Evolutionary conservation across 1,140 invertebrate genomes (phyloP), one percentile per base, ranked within the genome.

Genomic region (Pogonomyrmex barbatus): DNA sequence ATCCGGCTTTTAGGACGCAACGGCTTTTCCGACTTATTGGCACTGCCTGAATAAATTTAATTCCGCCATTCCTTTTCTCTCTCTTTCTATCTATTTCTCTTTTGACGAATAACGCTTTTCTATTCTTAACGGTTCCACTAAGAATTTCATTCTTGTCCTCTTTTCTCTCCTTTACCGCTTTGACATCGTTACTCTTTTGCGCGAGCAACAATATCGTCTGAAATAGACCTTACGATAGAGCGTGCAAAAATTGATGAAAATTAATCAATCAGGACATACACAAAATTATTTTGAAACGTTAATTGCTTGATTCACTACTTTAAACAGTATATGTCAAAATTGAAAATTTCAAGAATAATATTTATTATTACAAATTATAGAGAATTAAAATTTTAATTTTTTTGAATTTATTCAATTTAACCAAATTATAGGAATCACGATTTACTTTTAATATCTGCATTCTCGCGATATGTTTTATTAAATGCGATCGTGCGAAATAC

Each of bases 31-130:
- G 90, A 92, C 90, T 93, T 94, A 93, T 93, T 93, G 93, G 87
- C 89, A 93, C 91, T 91, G 91, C 87, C 90, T 94, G 93, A 94
- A 94, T 94, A 94, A 94, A 94, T 94, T 94, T 93, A 93, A 94
- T 94, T 93, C 91, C 90, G 75, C 88, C 87, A 90, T 91, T 92
- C 87, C 89, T 9, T 50, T 24, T 68, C 10, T 9, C 1, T 42
- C 14, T 8, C 12, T 1, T 17, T n/a, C 8, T 9, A 17, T 9
- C 42, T 42, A n/a, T 30, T 3, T 47, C 42, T 68, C 65, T 68
- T 30, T 45, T 39, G 39, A 58, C 81, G 82, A 87, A 77, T 86
- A 63, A 71, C 65, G 79, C 85, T 91, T 76, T 87, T 88, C 88
- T 89, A 91, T 90, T 89, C 89, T 86, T 83, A 76, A 86, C 91